Percentiles rank a stretch among this genome's conserved stretches.
Evolutionary conservation across 2,888 invertebrate genomes (phyloP).

Genomic region (Eupeodes latifasciatus): DNA sequence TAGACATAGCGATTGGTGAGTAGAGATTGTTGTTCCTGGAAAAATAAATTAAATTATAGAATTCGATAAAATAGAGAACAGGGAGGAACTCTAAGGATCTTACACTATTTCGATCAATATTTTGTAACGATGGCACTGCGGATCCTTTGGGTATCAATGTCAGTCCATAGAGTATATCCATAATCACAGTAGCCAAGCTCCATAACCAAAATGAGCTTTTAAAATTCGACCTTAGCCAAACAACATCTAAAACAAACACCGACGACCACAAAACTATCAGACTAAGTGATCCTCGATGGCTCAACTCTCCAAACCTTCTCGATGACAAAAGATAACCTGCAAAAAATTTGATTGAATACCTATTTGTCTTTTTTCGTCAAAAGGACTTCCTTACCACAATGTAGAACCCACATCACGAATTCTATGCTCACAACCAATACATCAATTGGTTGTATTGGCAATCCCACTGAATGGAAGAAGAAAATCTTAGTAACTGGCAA

Average conservation of each 20-base stretch:
- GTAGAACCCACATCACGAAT: slow-evolving; percentile 92
- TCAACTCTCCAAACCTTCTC: slow-evolving; percentile 87
- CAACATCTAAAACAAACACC: slow-evolving; percentile 87
- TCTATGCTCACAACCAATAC: slow-evolving; percentile 89
- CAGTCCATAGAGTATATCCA: slow-evolving; percentile 89
- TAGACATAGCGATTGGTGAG: slow-evolving; percentile 86
- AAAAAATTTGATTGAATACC: slow-evolving; percentile 2
- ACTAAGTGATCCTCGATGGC: slow-evolving; percentile 90
- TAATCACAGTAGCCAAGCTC: slow-evolving; percentile 86
- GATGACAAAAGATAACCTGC: slow-evolving; percentile 86
- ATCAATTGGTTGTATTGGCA: slow-evolving; percentile 87
- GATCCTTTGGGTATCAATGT: slow-evolving; percentile 88
- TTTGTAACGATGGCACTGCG: slow-evolving; percentile 81
- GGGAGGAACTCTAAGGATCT: neutral
- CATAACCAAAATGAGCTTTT: slow-evolving; percentile 86
- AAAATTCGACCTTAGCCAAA: slow-evolving; percentile 89
- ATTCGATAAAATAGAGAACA: too few relatives aligned
- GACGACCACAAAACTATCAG: slow-evolving; percentile 89
- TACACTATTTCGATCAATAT: slow-evolving; percentile 71
- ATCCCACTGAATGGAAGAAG: slow-evolving; percentile 85
- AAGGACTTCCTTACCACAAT: slow-evolving; percentile 87
- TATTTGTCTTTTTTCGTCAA: neutral
- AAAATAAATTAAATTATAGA: neutral
- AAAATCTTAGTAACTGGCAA: slow-evolving; percentile 89
- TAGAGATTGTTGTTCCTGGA: slow-evolving; percentile 87